Conservation (phyloP, 2,888 invertebrate genomes). For the Rotaria macrura region DNA sequence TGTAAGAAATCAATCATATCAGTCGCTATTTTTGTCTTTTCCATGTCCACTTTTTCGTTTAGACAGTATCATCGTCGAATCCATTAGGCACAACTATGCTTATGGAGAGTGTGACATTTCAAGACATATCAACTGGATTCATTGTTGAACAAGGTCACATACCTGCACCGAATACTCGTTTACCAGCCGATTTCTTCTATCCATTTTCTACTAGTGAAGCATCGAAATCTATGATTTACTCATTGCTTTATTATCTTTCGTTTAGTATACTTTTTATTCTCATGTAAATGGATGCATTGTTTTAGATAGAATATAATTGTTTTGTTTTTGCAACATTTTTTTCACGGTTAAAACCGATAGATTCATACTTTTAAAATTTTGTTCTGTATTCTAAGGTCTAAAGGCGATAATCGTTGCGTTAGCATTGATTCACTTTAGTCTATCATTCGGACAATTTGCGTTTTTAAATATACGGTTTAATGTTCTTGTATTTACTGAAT, state of each 20-base stretch:
- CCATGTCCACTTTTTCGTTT: neutral
- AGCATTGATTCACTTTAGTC: neutral
- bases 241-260: neutral
- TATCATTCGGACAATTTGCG: neutral
- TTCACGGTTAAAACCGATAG: neutral
- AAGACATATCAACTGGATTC: neutral
- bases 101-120: neutral
- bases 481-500: no score
- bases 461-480: no score
- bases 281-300: neutral
- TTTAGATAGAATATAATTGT: neutral
- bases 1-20: neutral
- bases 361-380: neutral
- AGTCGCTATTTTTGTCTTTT: neutral
- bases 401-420: neutral
- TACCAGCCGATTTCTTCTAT: neutral
- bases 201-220: neutral
- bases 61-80: neutral
- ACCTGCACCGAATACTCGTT: neutral
- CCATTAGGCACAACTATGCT: neutral
- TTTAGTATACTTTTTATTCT: neutral
- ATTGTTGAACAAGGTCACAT: neutral
- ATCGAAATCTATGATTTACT: neutral
- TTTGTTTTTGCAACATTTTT: neutral
- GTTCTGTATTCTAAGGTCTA: neutral